phyloP scores from a whole-genome alignment of 2,797 vertebrate species.

The Nannoperca australis region DNA sequence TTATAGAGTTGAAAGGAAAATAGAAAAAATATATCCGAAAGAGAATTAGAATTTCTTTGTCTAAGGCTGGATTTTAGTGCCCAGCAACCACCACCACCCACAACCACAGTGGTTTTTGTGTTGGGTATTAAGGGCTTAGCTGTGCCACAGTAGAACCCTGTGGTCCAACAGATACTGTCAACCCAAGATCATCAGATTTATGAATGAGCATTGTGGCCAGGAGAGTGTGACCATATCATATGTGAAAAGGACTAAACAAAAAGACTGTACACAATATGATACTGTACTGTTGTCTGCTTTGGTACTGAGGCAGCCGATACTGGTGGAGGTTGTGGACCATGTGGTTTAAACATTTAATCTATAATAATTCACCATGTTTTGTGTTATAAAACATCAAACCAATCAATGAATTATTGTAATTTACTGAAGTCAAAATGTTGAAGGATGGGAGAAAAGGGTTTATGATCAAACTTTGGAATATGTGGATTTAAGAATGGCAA shows the following conservation, averaged over 20 bases:
- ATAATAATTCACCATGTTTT: not conserved
- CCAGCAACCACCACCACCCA: not conserved
- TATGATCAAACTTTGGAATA: not conserved
- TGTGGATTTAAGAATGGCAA: not conserved
- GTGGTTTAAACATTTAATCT: not conserved
- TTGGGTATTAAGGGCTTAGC: constrained; percentile 73
- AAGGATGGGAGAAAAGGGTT: not conserved
- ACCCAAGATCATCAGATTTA: constrained; percentile 71
- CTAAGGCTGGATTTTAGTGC: not conserved
- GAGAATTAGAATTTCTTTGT: not conserved
- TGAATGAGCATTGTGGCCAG: constrained; percentile 19
- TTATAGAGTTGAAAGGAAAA: not conserved
- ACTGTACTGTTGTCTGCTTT: not conserved
- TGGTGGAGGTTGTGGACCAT: not conserved
- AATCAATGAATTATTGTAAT: not conserved
- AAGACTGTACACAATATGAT: not conserved
- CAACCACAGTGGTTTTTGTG: constrained; percentile 42
- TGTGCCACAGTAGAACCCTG: constrained; percentile 46
- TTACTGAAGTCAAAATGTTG: not conserved
- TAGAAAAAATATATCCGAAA: not conserved
- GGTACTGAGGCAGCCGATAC: not conserved
- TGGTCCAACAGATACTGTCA: constrained; percentile 41
- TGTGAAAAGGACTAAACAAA: constrained; percentile 23
- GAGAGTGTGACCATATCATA: constrained; percentile 39
- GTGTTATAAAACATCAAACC: not conserved